These are phyloP conservation scores for Cygnus buccinator DNA, from an alignment of 2,113 vertebrate genomes.

Conservation along the genomic window DNA sequence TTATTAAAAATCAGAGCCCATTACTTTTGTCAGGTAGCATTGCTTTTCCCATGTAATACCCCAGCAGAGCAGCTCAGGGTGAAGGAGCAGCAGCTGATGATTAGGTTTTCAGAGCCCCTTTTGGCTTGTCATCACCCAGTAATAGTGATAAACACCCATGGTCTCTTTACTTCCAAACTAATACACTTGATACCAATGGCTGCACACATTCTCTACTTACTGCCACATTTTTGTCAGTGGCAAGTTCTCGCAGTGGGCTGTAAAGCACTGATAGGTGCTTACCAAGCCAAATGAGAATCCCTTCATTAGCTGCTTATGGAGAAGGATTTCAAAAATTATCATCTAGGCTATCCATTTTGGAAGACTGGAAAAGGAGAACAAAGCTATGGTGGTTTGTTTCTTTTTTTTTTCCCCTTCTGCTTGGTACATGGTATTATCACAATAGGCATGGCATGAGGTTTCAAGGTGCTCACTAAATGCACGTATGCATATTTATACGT, in stretches of 20 bases:
- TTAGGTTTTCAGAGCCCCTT: neutral
- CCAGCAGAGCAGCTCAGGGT: neutral
- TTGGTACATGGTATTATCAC: neutral
- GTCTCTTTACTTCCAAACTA: neutral
- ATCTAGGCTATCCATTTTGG: neutral
- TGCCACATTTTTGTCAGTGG: neutral
- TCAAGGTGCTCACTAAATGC: neutral
- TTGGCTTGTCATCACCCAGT: conserved; percentile 8
- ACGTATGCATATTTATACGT: accelerated
- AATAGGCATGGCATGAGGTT: neutral
- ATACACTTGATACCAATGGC: neutral
- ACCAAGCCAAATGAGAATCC: neutral
- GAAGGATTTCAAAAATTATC: neutral
- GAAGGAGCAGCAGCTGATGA: neutral
- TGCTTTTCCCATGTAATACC: neutral
- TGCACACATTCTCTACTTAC: neutral
- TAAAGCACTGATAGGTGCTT: neutral
- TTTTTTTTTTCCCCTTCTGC: neutral
- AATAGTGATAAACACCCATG: neutral
- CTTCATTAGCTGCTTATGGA: neutral
- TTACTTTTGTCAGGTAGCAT: neutral
- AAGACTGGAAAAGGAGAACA: neutral
- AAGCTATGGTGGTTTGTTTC: neutral
- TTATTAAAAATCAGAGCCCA: neutral
- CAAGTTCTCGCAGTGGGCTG: neutral